A percentile compares a stretch with the other conserved stretches of the same genome.
Conservation (phyloP, 2,888 invertebrate species). For the Neuroscelio doddi region DNA sequence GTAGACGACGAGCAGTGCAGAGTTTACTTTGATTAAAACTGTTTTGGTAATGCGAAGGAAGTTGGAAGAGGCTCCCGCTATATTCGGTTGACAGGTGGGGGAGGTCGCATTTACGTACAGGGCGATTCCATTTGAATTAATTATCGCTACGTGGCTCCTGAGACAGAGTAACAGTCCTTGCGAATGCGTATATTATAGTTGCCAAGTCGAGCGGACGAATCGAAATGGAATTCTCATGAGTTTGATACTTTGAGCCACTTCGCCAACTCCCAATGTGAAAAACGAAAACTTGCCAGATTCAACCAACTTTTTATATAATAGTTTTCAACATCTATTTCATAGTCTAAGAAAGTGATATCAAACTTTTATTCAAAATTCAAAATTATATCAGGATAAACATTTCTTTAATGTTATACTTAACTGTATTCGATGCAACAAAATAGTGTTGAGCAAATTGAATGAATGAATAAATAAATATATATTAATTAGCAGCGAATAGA, state of each 20-base stretch:
- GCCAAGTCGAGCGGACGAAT: slow-evolving; percentile 9
- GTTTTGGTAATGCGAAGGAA: slow-evolving; percentile 47
- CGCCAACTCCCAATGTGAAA: not conserved
- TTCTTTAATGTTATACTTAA: too few relatives aligned
- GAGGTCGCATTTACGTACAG: slow-evolving; percentile 5
- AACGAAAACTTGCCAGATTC: not conserved
- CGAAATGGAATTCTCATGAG: slow-evolving; percentile 6
- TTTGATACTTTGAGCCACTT: slow-evolving; percentile 7
- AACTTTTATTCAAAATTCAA: too few relatives aligned
- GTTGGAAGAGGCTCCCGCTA: slow-evolving; percentile 2
- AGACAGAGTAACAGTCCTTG: slow-evolving; percentile 6
- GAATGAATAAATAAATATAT: too few relatives aligned
- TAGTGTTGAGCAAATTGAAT: too few relatives aligned
- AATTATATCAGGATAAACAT: too few relatives aligned
- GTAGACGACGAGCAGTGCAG: slow-evolving; percentile 18
- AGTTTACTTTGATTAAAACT: slow-evolving; percentile 59
- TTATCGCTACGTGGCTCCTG: slow-evolving; percentile 6
- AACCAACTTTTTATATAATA: not conserved
- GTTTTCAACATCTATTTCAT: too few relatives aligned
- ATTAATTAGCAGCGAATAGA: too few relatives aligned
- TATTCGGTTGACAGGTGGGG: slow-evolving; percentile 1
- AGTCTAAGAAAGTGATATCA: too few relatives aligned
- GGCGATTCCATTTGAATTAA: slow-evolving; percentile 9
- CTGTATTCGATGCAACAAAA: too few relatives aligned
- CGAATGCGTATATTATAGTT: slow-evolving; percentile 5